Base-by-base conservation (phyloP, 2,888 invertebrate species). In the Aleiodes testaceus region DNA sequence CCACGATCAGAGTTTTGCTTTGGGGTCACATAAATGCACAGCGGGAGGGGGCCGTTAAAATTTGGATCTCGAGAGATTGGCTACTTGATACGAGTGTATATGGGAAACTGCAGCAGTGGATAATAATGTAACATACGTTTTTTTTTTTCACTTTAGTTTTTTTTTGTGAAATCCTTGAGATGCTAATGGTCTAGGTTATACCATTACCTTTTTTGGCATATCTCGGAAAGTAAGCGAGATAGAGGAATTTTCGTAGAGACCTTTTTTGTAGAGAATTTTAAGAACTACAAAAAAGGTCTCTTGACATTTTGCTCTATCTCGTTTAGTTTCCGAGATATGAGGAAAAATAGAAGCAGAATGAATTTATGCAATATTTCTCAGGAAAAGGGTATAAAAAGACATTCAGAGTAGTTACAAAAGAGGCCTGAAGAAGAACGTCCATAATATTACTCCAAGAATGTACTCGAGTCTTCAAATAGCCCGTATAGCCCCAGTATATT, bases 381-480 rank as follows among this genome's bases (percentile, higher is more conserved):
- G 16, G 18, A 36, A 2, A 6, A 26, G 18, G 14, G 6, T 18
- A 18, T 18, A 42, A 59, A 42, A 59, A 55, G 30, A 14, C 55
- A n/a, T 18, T 59, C 11, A 16, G 14, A 26, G 20, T 22, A 36
- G 14, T 36, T 30, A 36, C 14, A 36, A 55, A 49, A 49, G 36
- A 42, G 42, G 36, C 42, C 7, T 36, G 18, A 59, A 36, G 16
- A 18, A 11, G 59, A 59, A 14, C 9, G 55, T 75, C 79, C 83
- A 85, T 86, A 86, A 82, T 83, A 83, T 87, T 87, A 87, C 87
- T 82, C 12, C 81, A 83, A 85, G 84, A 82, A 82, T 74, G 26
- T 70, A 78, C 80, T 80, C 75, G 75, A 82, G 76, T 72, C 79
- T 81, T 87, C 83, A 84, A 87, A 86, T 87, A 84, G 84, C 87